These are phyloP conservation scores for Nesidiocoris tenuis DNA, from an alignment of 2,888 invertebrate genomes.

Conservation along the genomic window DNA sequence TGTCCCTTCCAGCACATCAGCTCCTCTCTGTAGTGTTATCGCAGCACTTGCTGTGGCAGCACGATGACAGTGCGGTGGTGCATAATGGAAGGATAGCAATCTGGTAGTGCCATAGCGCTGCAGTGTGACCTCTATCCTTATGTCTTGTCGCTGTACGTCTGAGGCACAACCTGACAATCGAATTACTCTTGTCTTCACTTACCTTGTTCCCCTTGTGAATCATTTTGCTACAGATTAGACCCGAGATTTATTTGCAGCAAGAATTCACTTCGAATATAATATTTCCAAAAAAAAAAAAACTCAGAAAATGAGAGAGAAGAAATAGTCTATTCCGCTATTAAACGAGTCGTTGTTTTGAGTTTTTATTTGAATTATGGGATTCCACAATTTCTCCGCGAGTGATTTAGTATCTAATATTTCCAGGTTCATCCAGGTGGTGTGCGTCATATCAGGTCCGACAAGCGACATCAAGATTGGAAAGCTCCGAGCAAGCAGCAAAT, in stretches of 20 bases:
- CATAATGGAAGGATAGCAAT: constrained; percentile 67
- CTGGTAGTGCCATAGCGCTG: constrained; percentile 61
- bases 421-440: constrained; percentile 97
- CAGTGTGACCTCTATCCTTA: constrained; percentile 78
- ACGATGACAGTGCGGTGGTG: constrained; percentile 62
- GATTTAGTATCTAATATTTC: constrained; percentile 46
- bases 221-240: no score
- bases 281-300: no score
- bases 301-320: no score
- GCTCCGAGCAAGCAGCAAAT: constrained; percentile 96
- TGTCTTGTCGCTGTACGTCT: constrained; percentile 64
- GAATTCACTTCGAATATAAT: no score
- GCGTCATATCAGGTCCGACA: constrained; percentile 95
- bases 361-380: no score
- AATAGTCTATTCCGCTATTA: no score
- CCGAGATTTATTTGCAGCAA: no score
- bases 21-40: constrained; percentile 36
- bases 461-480: constrained; percentile 99
- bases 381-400: no score
- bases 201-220: no score
- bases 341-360: no score
- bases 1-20: constrained; percentile 34
- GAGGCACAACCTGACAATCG: constrained; percentile 5
- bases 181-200: not conserved
- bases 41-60: constrained; percentile 37